These are phyloP conservation scores for Chymomyza amoena DNA, from an alignment of 2,888 invertebrate species.

Conservation along the genomic window DNA sequence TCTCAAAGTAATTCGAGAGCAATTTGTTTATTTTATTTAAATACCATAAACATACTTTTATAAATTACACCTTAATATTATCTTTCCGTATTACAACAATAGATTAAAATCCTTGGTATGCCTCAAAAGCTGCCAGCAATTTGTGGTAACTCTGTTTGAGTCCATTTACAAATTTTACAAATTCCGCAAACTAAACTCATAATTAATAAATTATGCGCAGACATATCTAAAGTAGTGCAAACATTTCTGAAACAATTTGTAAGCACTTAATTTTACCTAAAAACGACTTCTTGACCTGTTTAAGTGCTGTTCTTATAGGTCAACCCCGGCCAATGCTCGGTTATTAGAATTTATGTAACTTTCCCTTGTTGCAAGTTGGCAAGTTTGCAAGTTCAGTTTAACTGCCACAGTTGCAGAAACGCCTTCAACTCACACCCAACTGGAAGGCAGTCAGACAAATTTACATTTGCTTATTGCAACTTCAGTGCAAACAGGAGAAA, in stretches of 20 bases:
- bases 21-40: too few relatives aligned
- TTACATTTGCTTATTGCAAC: slow-evolving; percentile 23
- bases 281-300: not conserved
- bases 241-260: not conserved
- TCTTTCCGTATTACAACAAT: too few relatives aligned
- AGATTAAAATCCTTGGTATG: too few relatives aligned
- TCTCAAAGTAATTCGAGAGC: too few relatives aligned
- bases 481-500: slow-evolving; percentile 6
- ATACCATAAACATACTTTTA: too few relatives aligned
- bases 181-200: too few relatives aligned
- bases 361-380: not conserved
- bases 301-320: not conserved
- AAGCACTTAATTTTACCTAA: not conserved
- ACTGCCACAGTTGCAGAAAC: not conserved
- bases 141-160: too few relatives aligned
- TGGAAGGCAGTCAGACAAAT: slow-evolving; percentile 23
- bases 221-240: not conserved
- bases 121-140: too few relatives aligned
- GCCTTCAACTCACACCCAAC: slow-evolving; percentile 30
- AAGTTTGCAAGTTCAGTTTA: not conserved
- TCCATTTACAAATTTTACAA: too few relatives aligned
- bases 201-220: too few relatives aligned
- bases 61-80: too few relatives aligned
- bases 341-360: not conserved
- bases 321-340: not conserved